Evolutionary conservation across 2,797 vertebrate species (phyloP), one percentile per base, ranked within the genome.

Genomic region (Sebastes alutus): DNA sequence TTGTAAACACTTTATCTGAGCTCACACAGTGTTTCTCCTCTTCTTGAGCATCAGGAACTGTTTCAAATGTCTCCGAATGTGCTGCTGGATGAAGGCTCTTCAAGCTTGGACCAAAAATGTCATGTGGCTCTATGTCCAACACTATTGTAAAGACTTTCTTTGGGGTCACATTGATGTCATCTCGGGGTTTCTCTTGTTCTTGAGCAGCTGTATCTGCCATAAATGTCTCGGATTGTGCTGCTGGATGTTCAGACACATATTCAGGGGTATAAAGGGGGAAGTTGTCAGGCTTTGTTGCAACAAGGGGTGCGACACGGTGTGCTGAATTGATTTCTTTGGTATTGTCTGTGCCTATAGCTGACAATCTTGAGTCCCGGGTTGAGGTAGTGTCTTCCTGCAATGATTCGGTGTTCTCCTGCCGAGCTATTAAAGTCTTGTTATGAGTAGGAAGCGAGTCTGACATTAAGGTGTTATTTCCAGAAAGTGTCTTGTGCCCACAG

Each of bases 121-220:
- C 29, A 2, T 23, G 14, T 12, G 27, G 56, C 4, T 80, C 64
- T 29, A 63, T 27, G 35, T 90, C 87, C 2, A 86, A 72, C 32
- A 88, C 1, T 12, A 85, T 65, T 12, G 82, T 72, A 69, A 81
- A 85, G 6, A 84, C 64, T 64, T 71, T 82, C 27, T 82, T 85
- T 64, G 58, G 32, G 10, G 63, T 68, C 1, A 12, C 18, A 29
- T 1, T 12, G 7, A 22, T 1, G 12, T 72, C 74, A 2, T 59
- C 63, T 16, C 1, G 6, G 4, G 3, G 11, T n/a, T 49, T 59
- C 27, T 79, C 42, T 68, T 69, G n/a, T 29, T 27, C 64, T 20
- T 30, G 11, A 49, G 56, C 38, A 35, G 49, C 59, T 60, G 18
- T 35, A 22, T 13, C 9, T 3, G 25, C 5, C 20, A 61, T 30